Evolutionary conservation across 2,797 vertebrate genomes (phyloP), one percentile per base, ranked within the genome.

Genomic region (Distichodus sexfasciatus): DNA sequence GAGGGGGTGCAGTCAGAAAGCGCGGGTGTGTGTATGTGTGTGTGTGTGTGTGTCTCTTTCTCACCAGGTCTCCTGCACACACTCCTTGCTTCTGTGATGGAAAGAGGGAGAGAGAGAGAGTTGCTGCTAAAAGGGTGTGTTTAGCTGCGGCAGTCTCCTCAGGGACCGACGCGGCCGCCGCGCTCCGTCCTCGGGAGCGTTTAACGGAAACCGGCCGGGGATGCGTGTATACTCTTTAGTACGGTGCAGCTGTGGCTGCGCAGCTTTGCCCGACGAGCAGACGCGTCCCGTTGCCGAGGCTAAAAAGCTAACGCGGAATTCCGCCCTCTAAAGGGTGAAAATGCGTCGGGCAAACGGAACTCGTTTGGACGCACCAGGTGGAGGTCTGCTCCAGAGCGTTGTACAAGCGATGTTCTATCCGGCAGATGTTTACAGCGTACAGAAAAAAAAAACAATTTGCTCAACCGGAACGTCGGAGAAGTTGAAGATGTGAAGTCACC

Each of bases 41-140:
- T 69, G 76, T 88, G 81, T 3, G 10, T 79, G 82, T 83, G 84
- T 28, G 83, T 55, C 82, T 78, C 87, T 92, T 94, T 93, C 97
- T 98, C 96, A 99, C 96, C 96, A 95, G 88, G 92, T 92, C 87
- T 95, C 94, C 91, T 92, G 93, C 88, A 93, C 90, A 87, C 91
- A 84, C 87, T 94, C 94, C 90, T 87, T 87, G 91, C 90, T 92
- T 94, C 96, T 98, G 95, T 93, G 93, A 93, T 93, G 92, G 82
- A 95, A 90, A 92, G 89, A 91, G 87, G 94, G 88, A 95, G 78
- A 95, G 82, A 93, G 89, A 90, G 92, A 90, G 94, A 88, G 88
- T 81, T 84, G 82, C 78, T 84, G 74, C 71, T 81, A 80, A 72
- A 79, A 83, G 71, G 17, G 3, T 21, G 3, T 21, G 28, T 69